A percentile compares a stretch with the other conserved stretches of the same genome.
Conservation (phyloP, 2,888 invertebrate species). For the Eupithecia pulchellata region DNA sequence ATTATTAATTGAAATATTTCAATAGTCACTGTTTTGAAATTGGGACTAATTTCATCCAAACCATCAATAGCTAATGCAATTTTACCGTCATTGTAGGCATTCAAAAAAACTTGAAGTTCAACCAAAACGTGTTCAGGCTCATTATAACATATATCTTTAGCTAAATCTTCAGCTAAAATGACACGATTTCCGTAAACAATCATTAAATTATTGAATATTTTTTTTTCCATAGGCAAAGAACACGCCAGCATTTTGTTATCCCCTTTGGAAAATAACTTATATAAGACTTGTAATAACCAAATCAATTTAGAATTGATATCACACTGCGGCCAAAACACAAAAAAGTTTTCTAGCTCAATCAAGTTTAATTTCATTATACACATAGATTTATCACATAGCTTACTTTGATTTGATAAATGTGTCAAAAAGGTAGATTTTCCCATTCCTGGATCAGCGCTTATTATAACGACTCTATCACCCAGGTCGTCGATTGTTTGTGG, state of each 20-base stretch:
- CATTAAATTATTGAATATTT: not conserved
- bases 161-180: not conserved
- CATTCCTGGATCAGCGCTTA: constrained; percentile 48
- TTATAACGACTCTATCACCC: constrained; percentile 40
- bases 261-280: constrained; percentile 9
- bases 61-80: constrained; percentile 18
- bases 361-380: constrained; percentile 47
- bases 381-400: constrained; percentile 28
- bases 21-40: constrained; percentile 26
- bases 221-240: not conserved
- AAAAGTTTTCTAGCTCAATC: constrained; percentile 21
- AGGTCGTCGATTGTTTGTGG: constrained; percentile 16
- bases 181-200: not conserved
- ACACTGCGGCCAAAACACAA: constrained; percentile 19
- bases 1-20: constrained; percentile 35
- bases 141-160: not conserved
- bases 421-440: constrained; percentile 48
- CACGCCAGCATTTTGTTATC: not conserved
- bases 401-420: constrained; percentile 44
- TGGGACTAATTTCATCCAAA: constrained; percentile 22
- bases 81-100: constrained; percentile 11
- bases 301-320: not conserved
- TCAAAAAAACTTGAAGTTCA: constrained; percentile 20
- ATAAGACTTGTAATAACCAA: constrained; percentile 15
- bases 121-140: not conserved